phyloP scores from a whole-genome alignment of 2,888 invertebrate genomes.

The Cataglyphis rosenhaueri region DNA sequence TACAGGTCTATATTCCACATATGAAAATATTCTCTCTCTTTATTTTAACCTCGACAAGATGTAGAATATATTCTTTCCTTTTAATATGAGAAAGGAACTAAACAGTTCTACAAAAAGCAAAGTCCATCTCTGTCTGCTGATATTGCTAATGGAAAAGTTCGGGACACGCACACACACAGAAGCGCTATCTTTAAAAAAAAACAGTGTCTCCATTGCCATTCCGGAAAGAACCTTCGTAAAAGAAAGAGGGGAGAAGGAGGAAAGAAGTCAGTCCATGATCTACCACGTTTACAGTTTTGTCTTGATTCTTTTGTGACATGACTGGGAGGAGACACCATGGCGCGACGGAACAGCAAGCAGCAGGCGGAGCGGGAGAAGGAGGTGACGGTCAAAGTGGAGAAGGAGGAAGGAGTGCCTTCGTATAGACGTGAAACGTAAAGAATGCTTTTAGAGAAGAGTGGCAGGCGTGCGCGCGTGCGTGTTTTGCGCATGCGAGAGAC shows the following conservation, averaged over 20 bases:
- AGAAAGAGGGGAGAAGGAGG: slow-evolving; percentile 16
- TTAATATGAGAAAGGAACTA: neutral
- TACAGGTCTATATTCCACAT: neutral
- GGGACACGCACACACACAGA: neutral
- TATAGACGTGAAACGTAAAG: slow-evolving; percentile 60
- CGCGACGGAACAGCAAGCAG: slow-evolving; percentile 23
- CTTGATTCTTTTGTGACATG: slow-evolving; percentile 22
- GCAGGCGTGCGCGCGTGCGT: slow-evolving; percentile 41
- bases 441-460: slow-evolving; percentile 47
- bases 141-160: neutral
- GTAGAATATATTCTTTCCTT: neutral
- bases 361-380: slow-evolving; percentile 23
- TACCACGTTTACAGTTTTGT: slow-evolving; percentile 18
- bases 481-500: slow-evolving; percentile 52
- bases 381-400: slow-evolving; percentile 42
- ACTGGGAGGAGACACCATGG: slow-evolving; percentile 45
- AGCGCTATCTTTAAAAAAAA: neutral
- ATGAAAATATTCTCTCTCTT: neutral
- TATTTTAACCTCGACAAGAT: neutral
- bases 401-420: slow-evolving; percentile 74
- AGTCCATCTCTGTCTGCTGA: neutral
- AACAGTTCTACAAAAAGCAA: neutral
- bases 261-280: slow-evolving; percentile 24
- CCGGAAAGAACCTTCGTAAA: slow-evolving; percentile 7
- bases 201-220: neutral